Evolutionary conservation across 2,113 vertebrate genomes (phyloP), one percentile per base, ranked within the genome.

Genomic region (Oenanthe melanoleuca): DNA sequence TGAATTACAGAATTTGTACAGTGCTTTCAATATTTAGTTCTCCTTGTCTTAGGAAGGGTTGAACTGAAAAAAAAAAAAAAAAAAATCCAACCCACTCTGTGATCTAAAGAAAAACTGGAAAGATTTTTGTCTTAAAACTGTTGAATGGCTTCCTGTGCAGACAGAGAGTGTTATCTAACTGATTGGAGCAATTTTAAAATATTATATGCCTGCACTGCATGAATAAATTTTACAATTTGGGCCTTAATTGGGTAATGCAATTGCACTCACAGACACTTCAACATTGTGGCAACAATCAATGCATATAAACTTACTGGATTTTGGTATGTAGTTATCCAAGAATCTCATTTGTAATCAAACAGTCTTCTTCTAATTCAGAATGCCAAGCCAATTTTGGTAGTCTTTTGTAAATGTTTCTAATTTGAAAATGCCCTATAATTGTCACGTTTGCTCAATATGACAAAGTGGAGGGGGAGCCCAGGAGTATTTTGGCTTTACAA

Each of bases 171-270:
- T 95, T 89, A 92, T 86, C 85, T 92, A 89, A 91, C 69, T 71
- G 89, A 74, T 29, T 75, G 26, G 65, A 69, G 80, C 37, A 3
- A 53, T 90, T 95, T 95, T 33, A 77, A 92, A 90, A 88, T 90
- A 90, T 40, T 24, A 52, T 91, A 56, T 60, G 55, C 44, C 72
- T 81, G 37, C 64, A 84, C 80, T 90, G 52, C 21, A 21, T 86
- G 79, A 81, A 93, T 91, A 92, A 74, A 90, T 75, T 79, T 94
- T 79, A 75, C 70, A 80, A 29, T 92, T 75, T 74, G 37, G 28
- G 31, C 42, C 50, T 95, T 92, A 94, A 88, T 77, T 94, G 77
- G 26, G 55, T 90, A 88, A 93, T 65, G 67, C 82, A 94, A 13
- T 82, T 94, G 66, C 45, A 69, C 78, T 95, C 63, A 84, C 47